phyloP scores from a whole-genome alignment of 2,888 invertebrate genomes.

The Meiosimyza decipiens region DNA sequence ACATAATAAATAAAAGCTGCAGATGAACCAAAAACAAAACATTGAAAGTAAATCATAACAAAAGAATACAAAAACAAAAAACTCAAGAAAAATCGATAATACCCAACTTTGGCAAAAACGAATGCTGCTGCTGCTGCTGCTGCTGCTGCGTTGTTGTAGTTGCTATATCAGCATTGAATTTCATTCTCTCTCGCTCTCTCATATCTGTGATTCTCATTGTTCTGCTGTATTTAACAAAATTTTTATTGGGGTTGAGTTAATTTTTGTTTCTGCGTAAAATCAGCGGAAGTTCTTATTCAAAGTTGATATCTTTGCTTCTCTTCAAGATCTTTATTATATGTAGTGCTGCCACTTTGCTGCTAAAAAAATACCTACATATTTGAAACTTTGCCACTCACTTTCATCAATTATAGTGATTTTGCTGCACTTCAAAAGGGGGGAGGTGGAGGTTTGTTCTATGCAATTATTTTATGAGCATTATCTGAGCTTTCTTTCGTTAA shows the following conservation, averaged over 20 bases:
- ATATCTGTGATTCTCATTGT: neutral
- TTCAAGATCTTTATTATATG: too few species aligned
- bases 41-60: neutral
- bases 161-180: neutral
- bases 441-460: too few species aligned
- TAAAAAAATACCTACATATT: too few species aligned
- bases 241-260: neutral
- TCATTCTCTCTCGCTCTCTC: neutral
- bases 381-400: too few species aligned
- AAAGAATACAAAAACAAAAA: neutral
- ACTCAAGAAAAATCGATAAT: conserved; percentile 57
- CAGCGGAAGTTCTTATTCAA: too few species aligned
- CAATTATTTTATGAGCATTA: too few species aligned
- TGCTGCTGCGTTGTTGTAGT: neutral
- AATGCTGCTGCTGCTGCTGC: conserved; percentile 2
- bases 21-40: neutral
- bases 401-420: too few species aligned
- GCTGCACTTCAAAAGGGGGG: too few species aligned
- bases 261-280: too few species aligned
- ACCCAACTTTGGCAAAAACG: conserved; percentile 57
- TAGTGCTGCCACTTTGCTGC: too few species aligned
- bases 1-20: conserved; percentile 9
- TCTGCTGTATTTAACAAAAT: neutral
- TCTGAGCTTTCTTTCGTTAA: too few species aligned
- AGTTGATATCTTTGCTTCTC: too few species aligned